A percentile compares a stretch with the other conserved stretches of the same genome.
Conservation (phyloP, 64 coral and sea anemone genomes). For the Montipora efflorescens region DNA sequence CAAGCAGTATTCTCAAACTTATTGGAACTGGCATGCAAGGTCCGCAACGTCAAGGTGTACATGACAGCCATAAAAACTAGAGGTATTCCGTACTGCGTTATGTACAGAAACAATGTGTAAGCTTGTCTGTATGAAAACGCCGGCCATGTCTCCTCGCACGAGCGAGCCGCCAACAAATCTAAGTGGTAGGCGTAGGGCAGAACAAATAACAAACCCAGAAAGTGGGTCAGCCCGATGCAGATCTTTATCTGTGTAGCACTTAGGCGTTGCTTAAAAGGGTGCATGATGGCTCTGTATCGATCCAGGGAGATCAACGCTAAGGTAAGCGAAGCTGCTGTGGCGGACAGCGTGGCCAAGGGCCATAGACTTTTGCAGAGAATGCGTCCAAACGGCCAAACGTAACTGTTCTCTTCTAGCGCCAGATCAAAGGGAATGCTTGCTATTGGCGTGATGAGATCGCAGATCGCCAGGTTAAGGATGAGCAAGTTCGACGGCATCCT, state of each 20-base stretch:
- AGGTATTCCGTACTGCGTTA: constrained; percentile 71
- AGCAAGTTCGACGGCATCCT: constrained; percentile 54
- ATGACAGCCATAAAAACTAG: constrained; percentile 63
- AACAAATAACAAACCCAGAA: constrained; percentile 3
- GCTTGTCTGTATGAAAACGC: constrained; percentile 49
- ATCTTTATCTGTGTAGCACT: constrained; percentile 37
- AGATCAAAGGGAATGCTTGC: constrained; percentile 75
- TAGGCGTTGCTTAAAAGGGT: constrained; percentile 34
- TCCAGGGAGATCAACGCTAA: constrained; percentile 59
- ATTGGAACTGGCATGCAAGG: constrained; percentile 21
- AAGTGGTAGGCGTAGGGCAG: constrained; percentile 51
- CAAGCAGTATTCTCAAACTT: neutral
- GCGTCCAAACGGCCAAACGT: constrained; percentile 52
- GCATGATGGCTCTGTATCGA: constrained; percentile 34
- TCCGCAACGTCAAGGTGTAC: constrained; percentile 46
- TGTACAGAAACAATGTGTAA: constrained; percentile 56
- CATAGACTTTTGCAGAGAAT: constrained; percentile 67
- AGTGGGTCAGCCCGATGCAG: constrained; percentile 34
- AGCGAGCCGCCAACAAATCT: neutral
- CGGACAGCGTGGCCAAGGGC: constrained; percentile 52
- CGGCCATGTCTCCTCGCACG: constrained; percentile 52
- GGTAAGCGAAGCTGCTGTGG: constrained; percentile 53
- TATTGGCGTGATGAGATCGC: constrained; percentile 58
- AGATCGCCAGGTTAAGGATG: constrained; percentile 64
- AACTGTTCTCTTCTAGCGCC: constrained; percentile 56